Percentiles rank a stretch among this genome's conserved stretches.
These are phyloP conservation scores for Ceyx erithaca DNA, from an alignment of 2,797 vertebrate species.

Conservation along the genomic window DNA sequence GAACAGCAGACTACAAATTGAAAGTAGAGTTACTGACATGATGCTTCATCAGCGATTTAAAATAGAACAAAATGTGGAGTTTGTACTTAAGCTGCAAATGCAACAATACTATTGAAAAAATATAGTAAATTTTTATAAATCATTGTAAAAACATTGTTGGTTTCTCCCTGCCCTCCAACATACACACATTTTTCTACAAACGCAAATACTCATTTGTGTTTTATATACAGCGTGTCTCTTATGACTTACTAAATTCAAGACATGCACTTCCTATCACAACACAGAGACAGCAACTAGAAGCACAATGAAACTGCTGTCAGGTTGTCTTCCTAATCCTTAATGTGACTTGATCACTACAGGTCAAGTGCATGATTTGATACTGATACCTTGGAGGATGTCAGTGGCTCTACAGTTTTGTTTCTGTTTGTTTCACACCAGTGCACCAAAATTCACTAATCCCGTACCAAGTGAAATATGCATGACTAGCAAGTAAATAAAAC, in stretches of 20 bases:
- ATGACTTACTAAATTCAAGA: slow-evolving; percentile 9
- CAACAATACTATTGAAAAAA: not conserved
- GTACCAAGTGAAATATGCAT: not conserved
- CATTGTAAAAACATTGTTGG: not conserved
- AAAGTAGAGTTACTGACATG: not conserved
- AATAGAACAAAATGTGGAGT: not conserved
- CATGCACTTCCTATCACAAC: slow-evolving; percentile 3
- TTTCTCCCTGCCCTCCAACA: not conserved
- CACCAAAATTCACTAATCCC: not conserved
- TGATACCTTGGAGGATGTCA: slow-evolving; percentile 6
- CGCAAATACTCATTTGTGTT: not conserved
- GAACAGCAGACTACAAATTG: slow-evolving; percentile 7
- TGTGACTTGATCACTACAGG: slow-evolving; percentile 10
- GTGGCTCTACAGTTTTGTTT: not conserved
- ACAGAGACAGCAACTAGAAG: slow-evolving; percentile 50
- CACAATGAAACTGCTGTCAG: slow-evolving; percentile 10
- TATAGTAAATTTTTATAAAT: not conserved
- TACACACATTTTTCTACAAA: not conserved
- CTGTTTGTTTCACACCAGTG: not conserved
- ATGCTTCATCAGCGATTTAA: not conserved
- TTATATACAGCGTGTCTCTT: not conserved
- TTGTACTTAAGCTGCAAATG: not conserved
- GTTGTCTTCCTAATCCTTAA: slow-evolving; percentile 35
- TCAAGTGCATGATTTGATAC: slow-evolving; percentile 53
- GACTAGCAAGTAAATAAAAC: not conserved